Evolutionary conservation across 2,888 invertebrate species (phyloP), one percentile per base, ranked within the genome.

Genomic region (Xylophagus ater): DNA sequence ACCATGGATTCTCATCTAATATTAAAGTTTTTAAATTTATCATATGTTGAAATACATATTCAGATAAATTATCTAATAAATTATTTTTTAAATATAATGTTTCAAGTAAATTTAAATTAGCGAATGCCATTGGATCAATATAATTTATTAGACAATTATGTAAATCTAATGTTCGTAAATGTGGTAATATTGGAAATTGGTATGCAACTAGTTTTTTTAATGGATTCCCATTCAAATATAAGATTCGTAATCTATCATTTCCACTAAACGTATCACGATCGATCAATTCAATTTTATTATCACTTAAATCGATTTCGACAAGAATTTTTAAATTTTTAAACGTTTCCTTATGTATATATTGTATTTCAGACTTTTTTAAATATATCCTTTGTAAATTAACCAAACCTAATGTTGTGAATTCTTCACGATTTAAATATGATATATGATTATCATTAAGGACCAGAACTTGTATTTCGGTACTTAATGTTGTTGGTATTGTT

Each of bases 1-100:
- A 74, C 90, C 90, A 92, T 4, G 84, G 87, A 62, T 92, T 92
- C 20, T 82, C 82, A 47, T 86, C 83, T 37, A 90, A 62, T 9
- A 78, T 75, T 21, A 90, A 69, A 2, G 85, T 83, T 64, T 87
- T 88, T 43, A 90, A 69, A 51, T 79, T 80, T 25, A 76, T 73
- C 55, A 87, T 71, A 44, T 81, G 80, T 59, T 79, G 68, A 53
- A 83, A 76, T 3, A 77, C 74, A 34, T 71, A 69, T 43, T 74
- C 75, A 9, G 77, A 75, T 25, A 85, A 60, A 52, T 74, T 74
- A 40, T 79, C 77, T 46, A 92, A 71, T 51, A 77, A 70, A 67
- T 92, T 92, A 55, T 79, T 76, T 59, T 86, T 81, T 48, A 92
- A 69, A 66, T 84, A 81, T 51, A 90, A 70, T 23, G 81, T 80